Evolutionary conservation across 1,140 invertebrate genomes (phyloP), one percentile per base, ranked within the genome.

Genomic region (Dryas iulia): DNA sequence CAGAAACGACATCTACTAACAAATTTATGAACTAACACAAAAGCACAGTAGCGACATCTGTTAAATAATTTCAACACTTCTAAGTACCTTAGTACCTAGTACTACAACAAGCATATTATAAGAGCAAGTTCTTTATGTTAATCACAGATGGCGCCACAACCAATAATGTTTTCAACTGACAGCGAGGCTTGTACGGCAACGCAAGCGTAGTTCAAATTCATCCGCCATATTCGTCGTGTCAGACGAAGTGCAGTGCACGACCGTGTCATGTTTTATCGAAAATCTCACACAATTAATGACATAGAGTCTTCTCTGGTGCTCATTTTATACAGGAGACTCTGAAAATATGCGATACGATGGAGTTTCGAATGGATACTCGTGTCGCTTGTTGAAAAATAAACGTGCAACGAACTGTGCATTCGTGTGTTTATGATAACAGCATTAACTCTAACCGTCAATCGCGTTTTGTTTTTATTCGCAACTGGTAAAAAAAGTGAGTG

Each of bases 181-280:
- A 68, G 58, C 57, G 28, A 39, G 39, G 75, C 62, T 72, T 70
- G 74, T 64, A 69, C 56, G 53, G 69, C 69, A 59, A 77, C 87
- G 87, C 89, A 89, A 87, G 89, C 89, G 87, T 91, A 90, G 88
- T 88, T 87, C 75, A 82, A 88, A 90, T 87, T 84, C 87, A 87
- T 87, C 87, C 87, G 89, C 87, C 89, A 91, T 89, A 87, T 91
- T 89, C 87, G 86, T 89, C 86, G 85, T 87, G 87, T 89, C 89
- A 85, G 84, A 84, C 87, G 89, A 83, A 87, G 82, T 86, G 86
- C 89, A 86, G 83, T 86, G 84, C 80, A 82, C 86, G 84, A 80
- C 82, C 84, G 84, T 91, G 81, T 76, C 84, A 91, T 91, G 86
- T 89, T 90, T 90, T 88, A 82, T 86, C 86, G 86, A 84, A 89